Conservation (phyloP, 2,797 vertebrate species). For the Molossus molossus region DNA sequence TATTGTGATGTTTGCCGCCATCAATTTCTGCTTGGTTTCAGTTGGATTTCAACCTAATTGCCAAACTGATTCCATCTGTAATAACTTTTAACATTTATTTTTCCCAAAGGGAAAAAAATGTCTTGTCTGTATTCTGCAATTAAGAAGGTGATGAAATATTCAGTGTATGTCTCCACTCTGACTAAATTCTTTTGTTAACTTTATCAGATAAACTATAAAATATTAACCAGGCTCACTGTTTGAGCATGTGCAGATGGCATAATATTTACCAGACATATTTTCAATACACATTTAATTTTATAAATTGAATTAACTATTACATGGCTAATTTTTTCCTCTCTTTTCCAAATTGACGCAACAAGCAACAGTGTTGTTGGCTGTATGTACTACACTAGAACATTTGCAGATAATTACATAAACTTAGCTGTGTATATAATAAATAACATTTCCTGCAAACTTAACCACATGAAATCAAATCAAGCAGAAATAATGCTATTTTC, state of each 20-base stretch:
- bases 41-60: constrained; percentile 90
- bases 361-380: constrained; percentile 69
- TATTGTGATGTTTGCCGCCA: constrained; percentile 85
- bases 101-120: constrained; percentile 87
- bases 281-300: constrained; percentile 85
- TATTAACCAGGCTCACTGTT: constrained; percentile 88
- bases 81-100: constrained; percentile 91
- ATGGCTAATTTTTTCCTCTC: constrained; percentile 68
- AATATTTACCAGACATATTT: constrained; percentile 86
- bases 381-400: constrained; percentile 42
- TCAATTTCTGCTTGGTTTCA: constrained; percentile 88
- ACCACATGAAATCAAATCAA: constrained; percentile 79
- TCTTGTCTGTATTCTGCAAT: constrained; percentile 89
- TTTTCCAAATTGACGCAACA: constrained; percentile 77
- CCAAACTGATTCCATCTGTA: constrained; percentile 89
- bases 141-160: constrained; percentile 91
- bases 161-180: constrained; percentile 88
- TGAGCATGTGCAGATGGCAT: constrained; percentile 87
- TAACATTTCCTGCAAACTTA: constrained; percentile 77
- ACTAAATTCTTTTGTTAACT: constrained; percentile 92
- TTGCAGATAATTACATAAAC: constrained; percentile 74
- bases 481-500: constrained; percentile 84
- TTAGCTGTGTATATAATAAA: constrained; percentile 75
- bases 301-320: constrained; percentile 75
- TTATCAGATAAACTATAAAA: constrained; percentile 91